Percentiles rank a stretch among this genome's conserved stretches.
These are phyloP conservation scores for Limenitis camilla DNA, from an alignment of 2,888 invertebrate genomes.

Conservation along the genomic window DNA sequence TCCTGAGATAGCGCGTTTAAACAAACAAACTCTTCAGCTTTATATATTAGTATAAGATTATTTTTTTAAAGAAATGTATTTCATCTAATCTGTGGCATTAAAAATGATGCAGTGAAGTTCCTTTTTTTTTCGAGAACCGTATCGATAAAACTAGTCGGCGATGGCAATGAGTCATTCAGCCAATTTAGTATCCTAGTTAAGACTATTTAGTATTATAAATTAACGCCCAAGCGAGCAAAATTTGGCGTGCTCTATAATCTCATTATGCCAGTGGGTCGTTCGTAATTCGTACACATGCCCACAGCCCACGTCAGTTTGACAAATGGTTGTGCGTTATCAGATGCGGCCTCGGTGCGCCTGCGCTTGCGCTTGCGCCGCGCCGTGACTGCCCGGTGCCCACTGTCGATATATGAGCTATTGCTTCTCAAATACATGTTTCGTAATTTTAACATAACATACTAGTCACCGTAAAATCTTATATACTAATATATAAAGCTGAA, in stretches of 20 bases:
- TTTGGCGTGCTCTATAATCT: constrained; percentile 13
- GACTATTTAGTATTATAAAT: constrained; percentile 9
- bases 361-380: background rate
- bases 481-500: too few species aligned
- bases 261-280: constrained; percentile 11
- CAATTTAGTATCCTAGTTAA: constrained; percentile 3
- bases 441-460: background rate
- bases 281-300: constrained; percentile 26
- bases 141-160: too few species aligned
- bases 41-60: too few species aligned
- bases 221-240: constrained; percentile 11
- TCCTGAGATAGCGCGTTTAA: too few species aligned
- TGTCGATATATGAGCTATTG: constrained; percentile 8
- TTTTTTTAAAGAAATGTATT: too few species aligned
- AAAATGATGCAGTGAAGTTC: too few species aligned
- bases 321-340: constrained; percentile 22
- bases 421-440: background rate
- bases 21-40: too few species aligned
- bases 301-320: constrained; percentile 30
- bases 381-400: constrained; percentile 21
- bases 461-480: too few species aligned
- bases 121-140: too few species aligned
- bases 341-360: constrained; percentile 16
- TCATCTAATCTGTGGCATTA: too few species aligned
- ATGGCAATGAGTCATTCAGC: too few species aligned